Conservation (phyloP, 2,888 invertebrate genomes). For the Leucoptera coffeella region DNA sequence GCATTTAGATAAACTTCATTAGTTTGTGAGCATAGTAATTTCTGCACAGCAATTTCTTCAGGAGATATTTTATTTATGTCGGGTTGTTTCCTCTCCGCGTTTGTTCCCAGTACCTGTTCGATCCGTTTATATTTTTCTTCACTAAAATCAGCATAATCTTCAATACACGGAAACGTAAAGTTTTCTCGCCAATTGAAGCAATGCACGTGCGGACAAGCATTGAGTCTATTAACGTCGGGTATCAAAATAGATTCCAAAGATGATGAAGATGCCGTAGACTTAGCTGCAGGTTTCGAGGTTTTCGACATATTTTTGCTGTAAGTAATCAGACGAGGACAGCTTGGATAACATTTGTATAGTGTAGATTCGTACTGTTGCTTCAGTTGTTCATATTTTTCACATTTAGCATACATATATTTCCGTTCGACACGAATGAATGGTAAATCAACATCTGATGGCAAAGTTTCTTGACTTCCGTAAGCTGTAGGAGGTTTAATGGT, state of each 20-base stretch:
- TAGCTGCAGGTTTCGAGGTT: background rate
- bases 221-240: constrained; percentile 16
- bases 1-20: constrained; percentile 17
- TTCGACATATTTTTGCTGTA: too few species aligned
- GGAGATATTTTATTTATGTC: too few species aligned
- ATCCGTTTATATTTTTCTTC: constrained; percentile 27
- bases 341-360: constrained; percentile 18
- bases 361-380: constrained; percentile 21
- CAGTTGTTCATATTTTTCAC: constrained; percentile 26
- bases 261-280: constrained; percentile 1
- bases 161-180: constrained; percentile 18
- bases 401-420: constrained; percentile 32
- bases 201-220: constrained; percentile 16
- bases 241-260: constrained; percentile 10
- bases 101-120: constrained; percentile 16
- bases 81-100: too few species aligned
- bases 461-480: constrained; percentile 29
- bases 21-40: constrained; percentile 23
- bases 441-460: constrained; percentile 23
- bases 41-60: constrained; percentile 13
- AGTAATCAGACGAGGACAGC: too few species aligned
- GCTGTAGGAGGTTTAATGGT: constrained; percentile 13
- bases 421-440: constrained; percentile 22
- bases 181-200: constrained; percentile 16
- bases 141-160: constrained; percentile 23